Percentiles rank a stretch among this genome's conserved stretches.
Conservation (phyloP, 2,888 invertebrate genomes). For the Nowickia ferox region DNA sequence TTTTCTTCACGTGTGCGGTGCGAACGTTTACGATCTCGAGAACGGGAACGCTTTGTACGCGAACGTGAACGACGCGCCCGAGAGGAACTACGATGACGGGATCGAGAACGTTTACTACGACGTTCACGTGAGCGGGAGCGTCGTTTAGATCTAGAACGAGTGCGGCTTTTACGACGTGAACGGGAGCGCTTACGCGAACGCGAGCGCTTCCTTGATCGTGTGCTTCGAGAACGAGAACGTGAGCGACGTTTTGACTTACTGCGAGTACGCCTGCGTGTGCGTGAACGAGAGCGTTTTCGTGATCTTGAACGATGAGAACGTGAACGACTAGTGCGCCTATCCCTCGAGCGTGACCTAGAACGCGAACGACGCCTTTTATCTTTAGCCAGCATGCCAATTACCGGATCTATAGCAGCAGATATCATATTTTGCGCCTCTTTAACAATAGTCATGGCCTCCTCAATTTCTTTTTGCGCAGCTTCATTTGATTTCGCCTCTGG, state of each 20-base stretch:
- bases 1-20: slow-evolving; percentile 84
- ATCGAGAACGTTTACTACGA: slow-evolving; percentile 76
- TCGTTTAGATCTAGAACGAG: slow-evolving; percentile 80
- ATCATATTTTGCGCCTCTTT: slow-evolving; percentile 98
- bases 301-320: slow-evolving; percentile 86
- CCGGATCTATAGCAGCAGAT: slow-evolving; percentile 96
- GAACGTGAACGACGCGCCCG: slow-evolving; percentile 78
- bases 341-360: slow-evolving; percentile 84
- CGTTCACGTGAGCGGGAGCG: slow-evolving; percentile 78
- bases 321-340: slow-evolving; percentile 87
- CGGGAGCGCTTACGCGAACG: slow-evolving; percentile 84
- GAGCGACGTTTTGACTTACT: slow-evolving; percentile 79
- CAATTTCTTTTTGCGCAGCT: slow-evolving; percentile 96
- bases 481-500: slow-evolving; percentile 98
- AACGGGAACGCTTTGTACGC: slow-evolving; percentile 82
- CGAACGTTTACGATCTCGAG: slow-evolving; percentile 86
- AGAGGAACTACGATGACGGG: slow-evolving; percentile 78
- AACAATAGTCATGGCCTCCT: slow-evolving; percentile 98
- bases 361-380: slow-evolving; percentile 88
- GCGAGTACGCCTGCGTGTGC: slow-evolving; percentile 83
- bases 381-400: slow-evolving; percentile 93
- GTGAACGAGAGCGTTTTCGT: slow-evolving; percentile 85
- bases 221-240: slow-evolving; percentile 87
- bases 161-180: slow-evolving; percentile 84
- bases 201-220: slow-evolving; percentile 83